Base-by-base conservation (phyloP, 2,113 vertebrate genomes). In the Alosa alosa region DNA sequence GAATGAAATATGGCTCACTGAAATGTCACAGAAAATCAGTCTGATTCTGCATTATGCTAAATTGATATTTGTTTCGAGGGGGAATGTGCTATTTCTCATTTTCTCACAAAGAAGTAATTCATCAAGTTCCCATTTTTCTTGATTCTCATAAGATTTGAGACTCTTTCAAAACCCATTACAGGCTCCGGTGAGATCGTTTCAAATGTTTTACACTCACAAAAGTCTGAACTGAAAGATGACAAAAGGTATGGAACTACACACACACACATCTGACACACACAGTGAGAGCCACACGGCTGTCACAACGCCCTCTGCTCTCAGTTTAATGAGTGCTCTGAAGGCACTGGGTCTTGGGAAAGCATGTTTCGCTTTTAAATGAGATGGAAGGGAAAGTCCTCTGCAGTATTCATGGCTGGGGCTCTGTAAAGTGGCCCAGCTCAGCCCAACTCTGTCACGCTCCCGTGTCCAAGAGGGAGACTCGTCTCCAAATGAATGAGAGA, bases 341-440 rank as follows among this genome's bases (percentile, higher is more conserved):
- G 64, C 64, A 25, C 64, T 25, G 64, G 55, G 22, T 68, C n/a
- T n/a, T 68, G n/a, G 64, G 64, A 7, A 68, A 13, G 64, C 64
- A 68, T 68, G 64, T 68, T 68, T 68, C n/a, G 25, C 64, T 68
- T 68, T 31, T 31, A 68, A 68, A 68, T 68, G 64, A 68, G 64
- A 68, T 31, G 64, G 64, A 68, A 31, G n/a, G 25, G n/a, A 68
- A 68, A 68, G 64, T 25, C 64, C 64, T 68, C 25, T 25, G 25
- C 31, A 68, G 22, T 31, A 68, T 68, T 25, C 64, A 68, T 68
- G 64, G 64, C 9, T 6, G 55, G 17, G n/a, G 64, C 64, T 31
- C 8, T 0, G 64, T 68, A 68, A 31, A 25, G 64, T 25, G 64
- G n/a, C 64, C 22, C 25, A 4, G 25, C 25, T 8, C 64, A 31